Evolutionary conservation across 2,888 invertebrate species (phyloP), one percentile per base, ranked within the genome.

Genomic region (Andrena bucephala): DNA sequence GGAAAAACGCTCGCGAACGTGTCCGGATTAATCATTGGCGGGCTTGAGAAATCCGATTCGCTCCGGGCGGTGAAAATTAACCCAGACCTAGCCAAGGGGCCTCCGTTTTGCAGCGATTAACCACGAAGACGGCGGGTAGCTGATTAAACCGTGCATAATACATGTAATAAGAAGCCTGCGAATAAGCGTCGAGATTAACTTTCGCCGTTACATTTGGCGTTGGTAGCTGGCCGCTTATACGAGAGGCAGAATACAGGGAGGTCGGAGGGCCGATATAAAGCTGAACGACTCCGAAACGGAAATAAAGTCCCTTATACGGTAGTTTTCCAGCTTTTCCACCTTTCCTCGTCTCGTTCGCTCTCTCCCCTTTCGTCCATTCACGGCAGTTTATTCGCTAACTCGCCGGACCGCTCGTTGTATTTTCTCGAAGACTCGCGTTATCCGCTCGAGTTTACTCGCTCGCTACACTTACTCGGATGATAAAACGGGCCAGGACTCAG

Each of bases 121-220:
- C 62, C 36, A 24, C 27, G n/a, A 48, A 50, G 50, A 50, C 31
- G 13, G 20, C 20, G 10, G n/a, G 16, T 6, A 20, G 42, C 24
- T 50, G 50, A 20, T 29, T 33, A 50, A 27, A 36, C 20, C 31
- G 6, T 52, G 36, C 24, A 31, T 57, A 71, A 68, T 54, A 48
- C 62, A 52, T 48, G 48, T 65, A 59, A 59, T 59, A 72, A 80
- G 83, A 84, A 85, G 79, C 79, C 85, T 80, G 82, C 77, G 85
- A 87, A 89, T 89, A 89, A 91, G 89, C 89, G 90, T 86, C 84
- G 86, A 88, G 90, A 87, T 85, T 84, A 90, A 89, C 90, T 91
- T 89, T 84, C 87, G 84, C 86, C 85, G 76, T 65, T 66, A 73
- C 60, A 69, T 71, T 71, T 33, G 60, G 24, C 29, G 62, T 36